Percentiles rank a stretch among this genome's conserved stretches.
Conservation (phyloP, 2,888 invertebrate genomes). For the Stenurella melanura region DNA sequence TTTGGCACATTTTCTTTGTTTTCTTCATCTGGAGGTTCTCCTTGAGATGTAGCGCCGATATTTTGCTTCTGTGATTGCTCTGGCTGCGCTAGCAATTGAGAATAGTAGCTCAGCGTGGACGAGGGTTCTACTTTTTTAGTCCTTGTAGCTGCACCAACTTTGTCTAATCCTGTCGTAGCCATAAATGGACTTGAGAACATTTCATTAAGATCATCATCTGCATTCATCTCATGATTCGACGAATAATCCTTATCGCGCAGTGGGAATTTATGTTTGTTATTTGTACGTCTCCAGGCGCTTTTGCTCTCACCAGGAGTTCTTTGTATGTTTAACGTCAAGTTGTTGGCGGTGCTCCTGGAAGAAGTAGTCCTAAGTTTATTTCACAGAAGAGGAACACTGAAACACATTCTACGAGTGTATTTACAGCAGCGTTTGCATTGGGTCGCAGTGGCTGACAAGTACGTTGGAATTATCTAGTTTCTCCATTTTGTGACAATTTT, state of each 20-base stretch:
- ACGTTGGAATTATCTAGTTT: too few relatives aligned
- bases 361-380: too few relatives aligned
- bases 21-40: too few relatives aligned
- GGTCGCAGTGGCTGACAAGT: too few relatives aligned
- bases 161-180: conserved; percentile 17
- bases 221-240: background rate
- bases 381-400: too few relatives aligned
- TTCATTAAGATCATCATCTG: conserved; percentile 33
- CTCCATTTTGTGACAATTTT: too few relatives aligned
- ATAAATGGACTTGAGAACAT: conserved; percentile 41
- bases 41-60: background rate
- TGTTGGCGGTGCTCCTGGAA: conserved; percentile 36
- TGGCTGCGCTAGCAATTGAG: conserved; percentile 20
- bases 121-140: background rate
- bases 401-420: too few relatives aligned
- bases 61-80: conserved; percentile 11
- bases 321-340: conserved; percentile 39
- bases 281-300: background rate
- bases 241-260: conserved; percentile 48
- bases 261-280: conserved; percentile 37
- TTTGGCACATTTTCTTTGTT: conserved; percentile 13
- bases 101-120: conserved; percentile 23
- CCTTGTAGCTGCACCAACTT: background rate
- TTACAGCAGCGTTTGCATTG: too few relatives aligned
- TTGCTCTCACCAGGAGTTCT: conserved; percentile 13